Evolutionary conservation across 37 sponge, comb jelly and placozoan species (phyloP), one percentile per base, ranked within the genome.

Genomic region (Eunapius fragilis): DNA sequence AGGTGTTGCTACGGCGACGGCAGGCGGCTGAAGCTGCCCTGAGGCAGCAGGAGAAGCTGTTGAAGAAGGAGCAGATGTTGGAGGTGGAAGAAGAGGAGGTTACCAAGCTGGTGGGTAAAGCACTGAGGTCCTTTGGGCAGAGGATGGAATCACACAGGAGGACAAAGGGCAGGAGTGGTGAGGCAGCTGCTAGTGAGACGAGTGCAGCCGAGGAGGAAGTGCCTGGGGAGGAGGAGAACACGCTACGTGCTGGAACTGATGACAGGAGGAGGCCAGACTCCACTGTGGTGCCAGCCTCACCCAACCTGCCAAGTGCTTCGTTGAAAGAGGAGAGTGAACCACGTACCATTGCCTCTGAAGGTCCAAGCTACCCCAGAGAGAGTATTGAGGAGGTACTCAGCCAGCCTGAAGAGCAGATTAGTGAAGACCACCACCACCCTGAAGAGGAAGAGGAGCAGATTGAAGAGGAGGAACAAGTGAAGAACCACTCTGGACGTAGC

Each of bases 21-120:
- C 71, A 68, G 28, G 75, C 82, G 12, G 91, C 95, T 17, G 95
- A 91, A n/a, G 87, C 37, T 28, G 77, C 82, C 9, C 76, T 90
- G 74, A 58, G 33, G 67, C 23, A 70, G 28, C 89, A 90, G 37
- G 38, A 84, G 74, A 73, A 88, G 71, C 89, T 95, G 83, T 75
- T 90, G 67, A 38, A 85, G 80, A 88, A 67, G 78, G 89, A 92
- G 67, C 72, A 72, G 47, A 23, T 77, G 27, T 49, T 95, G 58
- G 48, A 80, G 3, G 31, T 72, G 72, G 92, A 86, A 35, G 88
- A 91, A 38, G 82, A 73, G 34, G 38, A 84, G 24, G 50, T 94
- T 30, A 50, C 76, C 50, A 27, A 74, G 22, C 37, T 86, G 3
- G 45, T 86, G 31, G 38, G 25, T 27, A 25, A 86, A n/a, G 91